Conservation (phyloP, 30 jellyfish, hydroid and myxozoan species). For the Hydra vulgaris region DNA sequence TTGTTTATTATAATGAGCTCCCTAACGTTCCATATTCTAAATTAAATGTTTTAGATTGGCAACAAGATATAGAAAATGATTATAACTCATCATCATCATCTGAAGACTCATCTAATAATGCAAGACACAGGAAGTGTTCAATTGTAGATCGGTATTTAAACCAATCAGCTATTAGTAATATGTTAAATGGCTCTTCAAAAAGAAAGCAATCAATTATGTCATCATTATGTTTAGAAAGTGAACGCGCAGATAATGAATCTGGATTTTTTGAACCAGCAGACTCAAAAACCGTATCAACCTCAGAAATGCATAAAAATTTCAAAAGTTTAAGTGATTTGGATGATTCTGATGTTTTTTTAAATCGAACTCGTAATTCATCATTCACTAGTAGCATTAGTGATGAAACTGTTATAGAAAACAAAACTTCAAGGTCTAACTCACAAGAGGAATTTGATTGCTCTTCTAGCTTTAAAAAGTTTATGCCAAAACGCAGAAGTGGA, state of each 20-base stretch:
- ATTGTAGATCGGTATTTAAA: not conserved
- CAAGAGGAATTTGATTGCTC: not conserved
- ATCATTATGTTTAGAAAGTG: conserved; percentile 1
- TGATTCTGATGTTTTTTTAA: not conserved
- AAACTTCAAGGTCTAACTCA: conserved; percentile 3
- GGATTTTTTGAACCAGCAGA: not conserved
- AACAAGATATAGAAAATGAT: not conserved
- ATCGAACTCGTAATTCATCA: not conserved
- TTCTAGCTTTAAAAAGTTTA: not conserved
- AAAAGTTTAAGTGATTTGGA: conserved; percentile 3
- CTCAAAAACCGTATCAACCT: not conserved
- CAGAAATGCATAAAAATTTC: not conserved
- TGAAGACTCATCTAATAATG: not conserved
- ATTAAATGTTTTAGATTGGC: not conserved
- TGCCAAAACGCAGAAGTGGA: conserved; percentile 15
- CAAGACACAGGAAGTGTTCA: not conserved
- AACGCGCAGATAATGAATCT: not conserved
- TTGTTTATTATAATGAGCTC: not conserved
- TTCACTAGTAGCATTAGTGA: not conserved
- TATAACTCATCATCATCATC: not conserved
- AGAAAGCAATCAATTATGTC: conserved; percentile 8
- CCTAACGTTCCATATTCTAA: not conserved
- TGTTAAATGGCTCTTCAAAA: not conserved
- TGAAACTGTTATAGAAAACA: not conserved
- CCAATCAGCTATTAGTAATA: not conserved